A percentile compares a stretch with the other conserved stretches of the same genome.
phyloP scores from a whole-genome alignment of 2,888 invertebrate genomes.

The Idaea straminata region DNA sequence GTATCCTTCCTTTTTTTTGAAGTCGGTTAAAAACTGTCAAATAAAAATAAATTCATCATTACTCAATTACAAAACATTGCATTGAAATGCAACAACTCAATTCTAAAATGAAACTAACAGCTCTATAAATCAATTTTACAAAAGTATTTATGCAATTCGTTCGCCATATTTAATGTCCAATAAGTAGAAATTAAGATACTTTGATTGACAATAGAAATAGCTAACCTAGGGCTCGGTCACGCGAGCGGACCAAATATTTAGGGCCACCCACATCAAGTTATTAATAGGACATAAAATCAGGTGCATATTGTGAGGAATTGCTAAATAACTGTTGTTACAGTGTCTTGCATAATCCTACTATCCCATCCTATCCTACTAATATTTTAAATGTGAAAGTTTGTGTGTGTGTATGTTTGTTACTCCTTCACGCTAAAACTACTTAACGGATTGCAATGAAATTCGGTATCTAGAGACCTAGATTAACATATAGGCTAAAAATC shows the following conservation, averaged over 20 bases:
- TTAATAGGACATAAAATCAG: constrained; percentile 7
- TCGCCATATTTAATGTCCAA: constrained; percentile 6
- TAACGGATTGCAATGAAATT: no score
- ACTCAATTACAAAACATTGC: not conserved
- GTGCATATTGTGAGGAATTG: not conserved
- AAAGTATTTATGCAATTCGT: not conserved
- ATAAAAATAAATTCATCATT: not conserved
- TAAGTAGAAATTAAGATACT: constrained; percentile 11
- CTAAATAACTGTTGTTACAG: not conserved
- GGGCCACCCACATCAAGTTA: constrained; percentile 39
- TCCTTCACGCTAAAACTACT: no score
- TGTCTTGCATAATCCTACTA: not conserved
- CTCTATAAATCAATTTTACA: not conserved
- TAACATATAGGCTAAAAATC: no score
- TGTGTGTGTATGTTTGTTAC: no score
- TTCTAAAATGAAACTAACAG: not conserved
- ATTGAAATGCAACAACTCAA: not conserved
- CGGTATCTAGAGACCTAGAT: no score
- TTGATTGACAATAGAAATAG: constrained; percentile 19
- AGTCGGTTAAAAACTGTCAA: no score
- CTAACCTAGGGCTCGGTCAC: constrained; percentile 5
- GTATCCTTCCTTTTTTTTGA: no score
- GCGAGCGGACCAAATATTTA: constrained; percentile 42
- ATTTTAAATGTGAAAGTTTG: no score
- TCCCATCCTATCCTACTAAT: no score